These are phyloP conservation scores for Apolygus lucorum DNA, from an alignment of 1,140 invertebrate genomes.

Conservation along the genomic window DNA sequence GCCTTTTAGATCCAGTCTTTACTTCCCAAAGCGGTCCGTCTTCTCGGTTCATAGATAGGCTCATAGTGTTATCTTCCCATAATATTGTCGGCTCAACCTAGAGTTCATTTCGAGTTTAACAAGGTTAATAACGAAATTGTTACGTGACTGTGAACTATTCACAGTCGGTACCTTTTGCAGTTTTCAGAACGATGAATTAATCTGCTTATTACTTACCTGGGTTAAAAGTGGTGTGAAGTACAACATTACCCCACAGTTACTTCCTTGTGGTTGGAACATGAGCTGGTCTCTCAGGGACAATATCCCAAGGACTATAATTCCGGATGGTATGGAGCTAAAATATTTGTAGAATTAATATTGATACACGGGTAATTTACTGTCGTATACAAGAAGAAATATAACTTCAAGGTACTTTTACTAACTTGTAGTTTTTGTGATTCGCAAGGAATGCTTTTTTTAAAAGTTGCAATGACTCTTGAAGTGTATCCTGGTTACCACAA, in stretches of 20 bases:
- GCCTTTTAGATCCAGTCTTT: constrained; percentile 25
- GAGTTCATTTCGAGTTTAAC: too few relatives aligned
- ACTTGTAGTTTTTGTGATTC: constrained; percentile 45
- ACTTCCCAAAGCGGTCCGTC: constrained; percentile 34
- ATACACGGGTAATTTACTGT: too few relatives aligned
- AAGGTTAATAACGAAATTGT: too few relatives aligned
- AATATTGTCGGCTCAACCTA: constrained; percentile 33
- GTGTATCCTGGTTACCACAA: constrained; percentile 39
- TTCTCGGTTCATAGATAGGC: constrained; percentile 32
- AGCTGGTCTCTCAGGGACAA: constrained; percentile 44
- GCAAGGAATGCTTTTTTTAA: constrained; percentile 41
- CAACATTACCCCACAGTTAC: constrained; percentile 40
- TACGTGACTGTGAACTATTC: too few relatives aligned
- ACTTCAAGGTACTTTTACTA: too few relatives aligned
- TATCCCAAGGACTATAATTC: constrained; percentile 40
- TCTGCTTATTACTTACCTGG: constrained; percentile 28
- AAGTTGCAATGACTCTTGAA: constrained; percentile 37
- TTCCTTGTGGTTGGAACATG: constrained; percentile 42
- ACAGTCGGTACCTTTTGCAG: background rate
- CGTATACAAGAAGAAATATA: too few relatives aligned
- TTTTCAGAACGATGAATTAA: background rate
- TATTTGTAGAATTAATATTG: too few relatives aligned
- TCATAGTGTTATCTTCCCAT: constrained; percentile 31
- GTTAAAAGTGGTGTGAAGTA: constrained; percentile 33
- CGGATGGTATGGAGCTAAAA: constrained; percentile 39